Evolutionary conservation across 2,797 vertebrate species (phyloP).

Genomic region (Cyprinella venusta): DNA sequence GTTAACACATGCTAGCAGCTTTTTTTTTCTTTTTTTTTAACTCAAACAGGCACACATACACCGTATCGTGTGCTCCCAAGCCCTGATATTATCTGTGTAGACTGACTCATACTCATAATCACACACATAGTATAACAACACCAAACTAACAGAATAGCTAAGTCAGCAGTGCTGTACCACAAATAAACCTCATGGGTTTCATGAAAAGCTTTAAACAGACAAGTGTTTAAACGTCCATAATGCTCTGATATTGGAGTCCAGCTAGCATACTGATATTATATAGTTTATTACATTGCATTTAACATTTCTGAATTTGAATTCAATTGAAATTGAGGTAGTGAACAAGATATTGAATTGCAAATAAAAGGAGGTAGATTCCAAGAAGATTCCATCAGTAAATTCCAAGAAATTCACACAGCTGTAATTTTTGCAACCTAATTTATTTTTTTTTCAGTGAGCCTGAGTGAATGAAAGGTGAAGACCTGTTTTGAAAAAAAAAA

Average conservation of each 20-base stretch:
- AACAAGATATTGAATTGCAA: background rate
- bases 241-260: background rate
- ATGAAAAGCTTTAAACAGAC: background rate
- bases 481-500: no score
- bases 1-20: slow-evolving; percentile 28
- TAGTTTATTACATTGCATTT: background rate
- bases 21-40: background rate
- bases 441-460: no score
- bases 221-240: background rate
- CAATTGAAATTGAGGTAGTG: background rate
- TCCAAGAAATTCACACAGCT: background rate
- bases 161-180: background rate
- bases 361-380: background rate
- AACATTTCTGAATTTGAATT: background rate
- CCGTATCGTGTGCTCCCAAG: background rate
- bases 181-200: background rate
- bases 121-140: background rate
- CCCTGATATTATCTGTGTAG: slow-evolving; percentile 4
- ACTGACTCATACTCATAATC: background rate
- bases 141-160: background rate
- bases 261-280: background rate
- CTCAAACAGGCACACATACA: background rate
- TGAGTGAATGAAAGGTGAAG: background rate
- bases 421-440: background rate
- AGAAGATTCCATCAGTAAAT: background rate